Evolutionary conservation across 2,113 vertebrate genomes (phyloP).

Genomic region (Rousettus leschenaultii): DNA sequence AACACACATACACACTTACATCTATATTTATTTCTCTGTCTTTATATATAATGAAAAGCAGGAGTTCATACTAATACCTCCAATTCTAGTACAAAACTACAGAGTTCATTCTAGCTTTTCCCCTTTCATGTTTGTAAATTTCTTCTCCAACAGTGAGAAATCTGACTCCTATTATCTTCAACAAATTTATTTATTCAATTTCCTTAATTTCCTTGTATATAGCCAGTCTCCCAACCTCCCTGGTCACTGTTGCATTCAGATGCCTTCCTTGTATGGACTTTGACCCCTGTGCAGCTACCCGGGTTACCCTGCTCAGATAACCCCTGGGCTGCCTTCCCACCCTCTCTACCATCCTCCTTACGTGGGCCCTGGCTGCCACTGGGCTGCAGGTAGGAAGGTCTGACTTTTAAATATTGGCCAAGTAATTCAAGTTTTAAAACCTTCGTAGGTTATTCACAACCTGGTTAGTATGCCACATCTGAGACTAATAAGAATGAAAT

Average conservation of each 20-base stretch:
- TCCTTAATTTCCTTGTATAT: neutral
- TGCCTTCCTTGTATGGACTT: neutral
- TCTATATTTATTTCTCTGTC: neutral
- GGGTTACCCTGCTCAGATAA: neutral
- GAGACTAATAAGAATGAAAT: neutral
- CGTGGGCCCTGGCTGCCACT: neutral
- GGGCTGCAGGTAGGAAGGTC: neutral
- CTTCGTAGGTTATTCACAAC: neutral
- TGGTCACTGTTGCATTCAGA: neutral
- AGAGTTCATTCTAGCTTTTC: neutral
- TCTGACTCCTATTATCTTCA: conserved; percentile 2
- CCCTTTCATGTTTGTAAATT: neutral
- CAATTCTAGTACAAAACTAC: neutral
- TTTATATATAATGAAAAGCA: neutral
- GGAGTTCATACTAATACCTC: neutral
- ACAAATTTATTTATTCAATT: neutral
- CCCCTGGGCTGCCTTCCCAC: neutral
- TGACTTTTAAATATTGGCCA: neutral
- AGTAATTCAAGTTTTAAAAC: neutral
- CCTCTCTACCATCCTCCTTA: neutral
- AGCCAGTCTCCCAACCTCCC: neutral
- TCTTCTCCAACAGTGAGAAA: neutral
- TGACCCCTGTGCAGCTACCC: neutral
- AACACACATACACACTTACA: neutral
- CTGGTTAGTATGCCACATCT: neutral